Base-by-base conservation (phyloP, 2,888 invertebrate species). In the Neoaliturus tenellus region DNA sequence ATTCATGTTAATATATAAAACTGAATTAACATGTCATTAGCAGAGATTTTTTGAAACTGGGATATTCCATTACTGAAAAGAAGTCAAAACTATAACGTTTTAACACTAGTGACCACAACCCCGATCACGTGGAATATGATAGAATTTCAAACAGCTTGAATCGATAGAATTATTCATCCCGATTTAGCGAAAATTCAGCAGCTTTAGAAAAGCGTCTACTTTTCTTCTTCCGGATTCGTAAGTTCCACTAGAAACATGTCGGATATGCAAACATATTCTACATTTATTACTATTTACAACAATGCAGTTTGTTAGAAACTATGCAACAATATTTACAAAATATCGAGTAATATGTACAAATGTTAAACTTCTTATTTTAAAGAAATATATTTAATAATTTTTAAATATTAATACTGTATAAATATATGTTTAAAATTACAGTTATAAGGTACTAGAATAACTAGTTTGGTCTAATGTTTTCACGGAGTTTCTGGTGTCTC, bases 321-420 rank as follows among this genome's bases (percentile, higher is more conserved):
- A 88, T 87, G 87, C 85, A 88, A 88, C 88, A 88, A 86, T 87
- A 87, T 86, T 86, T 86, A 86, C 86, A 84, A 81, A 84, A 78
- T 78, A 55, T 78, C 39, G 62, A 69, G 39, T 44, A 23, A 23
- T 55, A 80, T 80, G 14, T 78, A 69, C 69, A 83, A 78, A 51
- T 83, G 69, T 83, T 51, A 51, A 83, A 85, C 84, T 83, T 62
- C 82, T 83, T 82, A 84, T 75, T 82, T 84, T 78, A 86, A 85
- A 84, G 83, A 85, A 83, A 85, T 86, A 86, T 85, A 85, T 51
- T 83, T 69, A 73, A 71, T 83, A 82, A 81, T 85, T 75, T n/a
- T 81, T 85, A 84, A 82, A 80, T 84, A 80, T 33, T 86, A 86
- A 85, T 85, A 85, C 85, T 85, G 86, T 86, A 85, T 85, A 85